Percentiles rank a stretch among this genome's conserved stretches.
These are phyloP conservation scores for Linnaemya tessellans DNA, from an alignment of 2,888 invertebrate genomes.

Conservation along the genomic window DNA sequence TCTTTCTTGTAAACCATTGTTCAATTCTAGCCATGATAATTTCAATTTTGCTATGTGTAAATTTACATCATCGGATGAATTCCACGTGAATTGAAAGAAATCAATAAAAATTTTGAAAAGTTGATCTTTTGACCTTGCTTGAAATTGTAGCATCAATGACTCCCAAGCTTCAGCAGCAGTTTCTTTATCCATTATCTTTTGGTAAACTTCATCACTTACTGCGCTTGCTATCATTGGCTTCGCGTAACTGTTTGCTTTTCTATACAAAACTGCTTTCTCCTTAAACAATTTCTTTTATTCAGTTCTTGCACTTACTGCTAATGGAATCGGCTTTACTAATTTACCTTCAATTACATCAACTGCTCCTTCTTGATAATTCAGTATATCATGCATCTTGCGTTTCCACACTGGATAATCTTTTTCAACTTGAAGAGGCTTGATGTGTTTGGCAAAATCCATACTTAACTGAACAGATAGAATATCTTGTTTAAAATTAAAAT, in stretches of 20 bases:
- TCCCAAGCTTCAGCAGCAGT: conserved; percentile 77
- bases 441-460: too few species aligned
- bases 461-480: too few species aligned
- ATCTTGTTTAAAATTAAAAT: too few species aligned
- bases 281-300: too few species aligned
- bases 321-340: too few species aligned
- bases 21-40: conserved; percentile 74
- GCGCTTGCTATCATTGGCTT: conserved; percentile 78
- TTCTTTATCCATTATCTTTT: conserved; percentile 79
- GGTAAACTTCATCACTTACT: conserved; percentile 45
- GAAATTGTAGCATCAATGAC: conserved; percentile 73
- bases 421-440: too few species aligned
- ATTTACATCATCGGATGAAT: conserved; percentile 75
- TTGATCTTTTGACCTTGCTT: conserved; percentile 76
- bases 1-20: conserved; percentile 74
- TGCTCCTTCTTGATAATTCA: conserved; percentile 68
- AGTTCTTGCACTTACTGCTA: too few species aligned
- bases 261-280: conserved; percentile 71
- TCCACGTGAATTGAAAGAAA: conserved; percentile 77
- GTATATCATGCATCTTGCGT: conserved; percentile 57
- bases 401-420: conserved; percentile 45
- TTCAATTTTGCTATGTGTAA: conserved; percentile 75
- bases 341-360: conserved; percentile 40
- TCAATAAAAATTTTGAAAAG: conserved; percentile 78
- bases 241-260: conserved; percentile 79